Percentiles rank a stretch among this genome's conserved stretches.
Conservation (phyloP, 1,140 invertebrate genomes). For the Lethocerus indicus region DNA sequence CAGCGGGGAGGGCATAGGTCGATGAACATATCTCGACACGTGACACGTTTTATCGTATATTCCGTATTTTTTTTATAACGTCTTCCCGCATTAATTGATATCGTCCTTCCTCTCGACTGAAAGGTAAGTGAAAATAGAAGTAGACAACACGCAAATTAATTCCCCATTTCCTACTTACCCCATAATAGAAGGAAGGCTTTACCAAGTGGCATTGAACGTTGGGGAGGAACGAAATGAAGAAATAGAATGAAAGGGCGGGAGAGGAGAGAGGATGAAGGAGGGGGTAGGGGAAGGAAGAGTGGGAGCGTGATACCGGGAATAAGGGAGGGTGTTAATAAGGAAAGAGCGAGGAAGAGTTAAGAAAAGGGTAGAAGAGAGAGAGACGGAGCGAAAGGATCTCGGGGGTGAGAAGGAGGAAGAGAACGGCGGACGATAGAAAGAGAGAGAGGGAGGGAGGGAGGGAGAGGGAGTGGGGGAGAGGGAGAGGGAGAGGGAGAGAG, state of each 20-base stretch:
- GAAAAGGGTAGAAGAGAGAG: neutral
- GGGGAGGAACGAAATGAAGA: neutral
- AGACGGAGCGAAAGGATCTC: neutral
- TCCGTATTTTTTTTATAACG: too few relatives aligned
- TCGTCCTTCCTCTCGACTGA: too few relatives aligned
- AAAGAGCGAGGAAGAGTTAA: too few relatives aligned
- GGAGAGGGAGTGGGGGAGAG: neutral
- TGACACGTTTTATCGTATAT: too few relatives aligned
- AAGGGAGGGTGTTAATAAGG: too few relatives aligned
- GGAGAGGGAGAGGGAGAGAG: neutral
- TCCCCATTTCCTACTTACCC: too few relatives aligned
- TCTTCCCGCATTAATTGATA: too few relatives aligned
- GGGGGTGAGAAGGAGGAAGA: neutral
- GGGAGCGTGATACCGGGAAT: conserved; percentile 7
- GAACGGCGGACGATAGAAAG: neutral
- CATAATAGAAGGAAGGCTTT: too few relatives aligned
- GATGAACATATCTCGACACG: too few relatives aligned
- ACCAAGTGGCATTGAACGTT: neutral
- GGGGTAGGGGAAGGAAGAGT: conserved; percentile 2
- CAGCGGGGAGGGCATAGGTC: too few relatives aligned
- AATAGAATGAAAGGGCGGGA: conserved; percentile 1
- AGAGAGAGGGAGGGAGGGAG: neutral
- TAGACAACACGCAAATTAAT: too few relatives aligned
- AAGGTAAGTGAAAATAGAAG: too few relatives aligned
- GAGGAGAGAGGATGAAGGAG: neutral